Evolutionary conservation across 2,888 invertebrate genomes (phyloP).

Genomic region (Oscheius onirici): DNA sequence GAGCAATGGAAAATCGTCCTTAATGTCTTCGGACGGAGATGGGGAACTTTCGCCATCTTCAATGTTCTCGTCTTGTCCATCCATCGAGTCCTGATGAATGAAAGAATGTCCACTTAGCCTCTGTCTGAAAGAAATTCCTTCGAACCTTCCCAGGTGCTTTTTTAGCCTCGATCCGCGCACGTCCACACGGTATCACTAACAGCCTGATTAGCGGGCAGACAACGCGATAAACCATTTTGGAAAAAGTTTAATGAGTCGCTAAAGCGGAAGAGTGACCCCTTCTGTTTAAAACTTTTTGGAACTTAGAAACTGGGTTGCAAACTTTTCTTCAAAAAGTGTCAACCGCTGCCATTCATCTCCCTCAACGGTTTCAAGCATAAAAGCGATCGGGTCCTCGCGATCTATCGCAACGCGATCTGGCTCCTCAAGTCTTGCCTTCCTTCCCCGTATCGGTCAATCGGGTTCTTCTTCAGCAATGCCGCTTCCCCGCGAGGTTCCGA

Average conservation of each 20-base stretch:
- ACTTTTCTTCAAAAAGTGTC: neutral
- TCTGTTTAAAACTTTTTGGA: neutral
- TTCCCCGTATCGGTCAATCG: constrained; percentile 30
- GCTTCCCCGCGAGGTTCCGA: constrained; percentile 30
- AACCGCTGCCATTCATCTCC: constrained; percentile 25
- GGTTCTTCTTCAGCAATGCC: constrained; percentile 24
- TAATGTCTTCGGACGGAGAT: constrained; percentile 38
- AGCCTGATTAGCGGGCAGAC: neutral
- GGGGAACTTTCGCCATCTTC: constrained; percentile 38
- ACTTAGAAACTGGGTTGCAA: constrained; percentile 4
- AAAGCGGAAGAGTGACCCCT: neutral
- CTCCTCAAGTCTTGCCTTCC: constrained; percentile 19
- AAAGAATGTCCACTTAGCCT: constrained; percentile 10
- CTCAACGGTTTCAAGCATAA: constrained; percentile 8
- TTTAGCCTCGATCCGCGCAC: neutral
- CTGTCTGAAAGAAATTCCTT: constrained; percentile 7
- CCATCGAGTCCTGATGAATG: constrained; percentile 26
- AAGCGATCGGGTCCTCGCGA: neutral
- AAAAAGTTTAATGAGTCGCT: no score
- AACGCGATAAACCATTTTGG: no score
- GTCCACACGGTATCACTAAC: neutral
- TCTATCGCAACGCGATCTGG: constrained; percentile 31
- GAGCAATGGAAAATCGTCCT: constrained; percentile 27
- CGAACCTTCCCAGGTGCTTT: neutral
- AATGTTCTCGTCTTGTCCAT: constrained; percentile 20